phyloP scores from a whole-genome alignment of 2,888 invertebrate genomes.

The Hermodice carunculata region DNA sequence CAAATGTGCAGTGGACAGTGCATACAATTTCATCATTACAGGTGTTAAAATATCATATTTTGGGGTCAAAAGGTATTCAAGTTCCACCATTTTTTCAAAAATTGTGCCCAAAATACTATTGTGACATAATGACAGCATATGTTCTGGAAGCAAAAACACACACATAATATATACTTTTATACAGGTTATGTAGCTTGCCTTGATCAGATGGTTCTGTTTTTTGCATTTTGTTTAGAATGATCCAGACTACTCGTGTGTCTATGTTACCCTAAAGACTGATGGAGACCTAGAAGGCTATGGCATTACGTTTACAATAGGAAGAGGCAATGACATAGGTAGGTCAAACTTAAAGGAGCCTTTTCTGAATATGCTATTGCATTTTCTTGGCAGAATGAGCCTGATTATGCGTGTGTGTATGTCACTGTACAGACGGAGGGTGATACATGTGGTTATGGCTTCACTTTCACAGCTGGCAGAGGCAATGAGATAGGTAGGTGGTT shows the following conservation, averaged over 20 bases:
- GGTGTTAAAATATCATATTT: too few relatives aligned
- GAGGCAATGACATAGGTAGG: constrained; percentile 86
- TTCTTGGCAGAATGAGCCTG: too few relatives aligned
- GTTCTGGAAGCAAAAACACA: background rate
- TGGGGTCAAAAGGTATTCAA: too few relatives aligned
- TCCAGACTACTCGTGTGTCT: constrained; percentile 92
- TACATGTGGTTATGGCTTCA: constrained; percentile 80
- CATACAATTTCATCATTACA: too few relatives aligned
- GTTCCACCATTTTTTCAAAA: too few relatives aligned
- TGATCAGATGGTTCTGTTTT: too few relatives aligned
- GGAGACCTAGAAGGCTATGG: constrained; percentile 79
- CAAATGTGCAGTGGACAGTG: too few relatives aligned
- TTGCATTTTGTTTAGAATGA: constrained; percentile 76
- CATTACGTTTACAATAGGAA: constrained; percentile 88
- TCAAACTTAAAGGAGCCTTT: too few relatives aligned
- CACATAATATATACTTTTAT: too few relatives aligned
- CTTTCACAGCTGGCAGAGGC: constrained; percentile 89
- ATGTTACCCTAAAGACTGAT: constrained; percentile 82
- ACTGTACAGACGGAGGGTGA: background rate
- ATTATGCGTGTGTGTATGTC: background rate
- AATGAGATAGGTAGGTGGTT: constrained; percentile 84
- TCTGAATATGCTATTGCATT: too few relatives aligned
- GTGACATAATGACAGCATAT: background rate
- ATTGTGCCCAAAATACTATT: too few relatives aligned
- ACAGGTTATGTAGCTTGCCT: background rate